Conservation (phyloP, 2,797 vertebrate species). For the Acanthurus tractus region DNA sequence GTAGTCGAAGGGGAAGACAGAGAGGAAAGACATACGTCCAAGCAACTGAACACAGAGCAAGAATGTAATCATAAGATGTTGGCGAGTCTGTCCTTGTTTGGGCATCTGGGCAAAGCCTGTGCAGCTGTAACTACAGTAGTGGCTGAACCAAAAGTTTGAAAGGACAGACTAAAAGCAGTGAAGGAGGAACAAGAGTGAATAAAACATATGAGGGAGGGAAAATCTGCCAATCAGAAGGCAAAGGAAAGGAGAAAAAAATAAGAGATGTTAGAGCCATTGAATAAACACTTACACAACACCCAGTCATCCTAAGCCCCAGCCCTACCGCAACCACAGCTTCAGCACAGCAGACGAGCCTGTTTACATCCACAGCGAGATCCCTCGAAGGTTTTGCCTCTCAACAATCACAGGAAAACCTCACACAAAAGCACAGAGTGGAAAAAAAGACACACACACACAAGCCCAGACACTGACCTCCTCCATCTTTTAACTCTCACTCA, state of each 20-base stretch:
- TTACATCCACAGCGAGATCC: constrained; percentile 65
- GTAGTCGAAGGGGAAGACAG: constrained; percentile 18
- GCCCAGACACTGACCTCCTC: constrained; percentile 58
- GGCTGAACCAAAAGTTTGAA: constrained; percentile 43
- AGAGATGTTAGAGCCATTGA: constrained; percentile 25
- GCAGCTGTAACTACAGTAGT: constrained; percentile 46
- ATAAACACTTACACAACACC: constrained; percentile 70
- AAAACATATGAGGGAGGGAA: constrained; percentile 11
- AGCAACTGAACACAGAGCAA: constrained; percentile 46
- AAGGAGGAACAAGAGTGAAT: constrained; percentile 10
- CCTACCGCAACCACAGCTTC: constrained; percentile 39
- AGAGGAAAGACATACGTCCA: constrained; percentile 26
- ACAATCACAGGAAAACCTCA: constrained; percentile 79
- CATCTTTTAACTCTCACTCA: constrained; percentile 52
- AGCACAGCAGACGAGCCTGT: constrained; percentile 60
- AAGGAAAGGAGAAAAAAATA: not conserved
- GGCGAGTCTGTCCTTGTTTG: constrained; percentile 81
- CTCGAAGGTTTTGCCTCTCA: constrained; percentile 69
- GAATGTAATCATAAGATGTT: constrained; percentile 55
- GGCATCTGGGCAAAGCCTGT: constrained; percentile 71
- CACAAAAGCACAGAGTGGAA: constrained; percentile 33
- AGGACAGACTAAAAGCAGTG: constrained; percentile 26
- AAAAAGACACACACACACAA: constrained; percentile 36
- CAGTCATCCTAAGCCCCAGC: constrained; percentile 60
- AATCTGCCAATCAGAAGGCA: constrained; percentile 15